Conservation (phyloP, 2,797 vertebrate genomes). For the Notoglanidium macrostoma region DNA sequence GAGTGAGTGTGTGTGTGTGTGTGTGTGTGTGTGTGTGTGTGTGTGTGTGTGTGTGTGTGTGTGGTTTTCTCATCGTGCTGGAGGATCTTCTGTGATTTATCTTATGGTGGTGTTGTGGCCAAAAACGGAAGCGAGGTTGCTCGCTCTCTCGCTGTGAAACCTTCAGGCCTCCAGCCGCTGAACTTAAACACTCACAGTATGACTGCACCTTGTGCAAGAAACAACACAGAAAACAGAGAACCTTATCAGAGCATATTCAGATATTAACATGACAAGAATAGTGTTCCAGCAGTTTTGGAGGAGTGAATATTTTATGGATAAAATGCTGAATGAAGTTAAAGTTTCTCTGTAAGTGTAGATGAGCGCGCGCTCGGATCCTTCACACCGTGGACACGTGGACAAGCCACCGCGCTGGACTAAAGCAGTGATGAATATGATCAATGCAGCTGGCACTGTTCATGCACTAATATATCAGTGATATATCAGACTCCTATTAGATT, state of each 20-base stretch:
- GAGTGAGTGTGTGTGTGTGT: neutral
- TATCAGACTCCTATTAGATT: neutral
- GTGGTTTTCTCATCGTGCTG: constrained; percentile 73
- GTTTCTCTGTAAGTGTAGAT: neutral
- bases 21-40: neutral
- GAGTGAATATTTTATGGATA: neutral
- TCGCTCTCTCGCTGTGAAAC: constrained; percentile 42
- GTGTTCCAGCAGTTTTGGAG: neutral
- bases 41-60: constrained; percentile 41
- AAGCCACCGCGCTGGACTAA: neutral
- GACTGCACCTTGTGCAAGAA: neutral
- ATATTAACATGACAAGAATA: neutral
- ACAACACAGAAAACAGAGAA: neutral
- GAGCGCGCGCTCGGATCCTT: too few relatives aligned
- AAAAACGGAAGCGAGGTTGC: constrained; percentile 53
- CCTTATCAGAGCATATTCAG: too few relatives aligned
- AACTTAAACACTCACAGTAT: constrained; percentile 16
- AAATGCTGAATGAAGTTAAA: neutral
- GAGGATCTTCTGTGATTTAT: constrained; percentile 65
- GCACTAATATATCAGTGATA: neutral
- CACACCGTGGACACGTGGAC: too few relatives aligned
- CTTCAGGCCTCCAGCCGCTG: constrained; percentile 25
- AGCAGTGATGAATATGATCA: neutral
- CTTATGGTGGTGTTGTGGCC: constrained; percentile 61
- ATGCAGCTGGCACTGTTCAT: neutral